Conservation (phyloP, 1,140 invertebrate genomes). For the Tetranychus urticae region DNA sequence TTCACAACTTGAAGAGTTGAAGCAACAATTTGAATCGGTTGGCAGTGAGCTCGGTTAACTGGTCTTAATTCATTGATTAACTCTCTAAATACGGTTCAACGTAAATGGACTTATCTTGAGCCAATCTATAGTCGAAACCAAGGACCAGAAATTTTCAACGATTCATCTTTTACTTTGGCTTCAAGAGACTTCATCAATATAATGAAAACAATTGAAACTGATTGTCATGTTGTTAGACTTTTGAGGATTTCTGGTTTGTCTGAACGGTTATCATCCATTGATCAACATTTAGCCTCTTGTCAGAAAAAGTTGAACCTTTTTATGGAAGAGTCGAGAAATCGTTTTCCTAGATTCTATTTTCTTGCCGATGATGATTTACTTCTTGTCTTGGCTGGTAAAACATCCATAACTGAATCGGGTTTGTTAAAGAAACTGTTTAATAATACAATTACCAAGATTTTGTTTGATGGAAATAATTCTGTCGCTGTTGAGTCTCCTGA, state of each 20-base stretch:
- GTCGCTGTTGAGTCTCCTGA: slow-evolving; percentile 49
- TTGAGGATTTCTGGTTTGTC: neutral
- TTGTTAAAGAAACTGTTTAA: slow-evolving; percentile 88
- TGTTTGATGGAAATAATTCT: slow-evolving; percentile 43
- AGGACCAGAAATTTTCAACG: slow-evolving; percentile 1
- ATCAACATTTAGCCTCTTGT: slow-evolving; percentile 15
- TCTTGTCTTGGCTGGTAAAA: slow-evolving; percentile 59
- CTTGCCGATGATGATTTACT: slow-evolving; percentile 86
- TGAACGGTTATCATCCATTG: neutral
- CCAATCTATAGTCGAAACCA: slow-evolving; percentile 55
- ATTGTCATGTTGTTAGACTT: slow-evolving; percentile 1
- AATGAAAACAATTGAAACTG: neutral
- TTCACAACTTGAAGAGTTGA: slow-evolving; percentile 2
- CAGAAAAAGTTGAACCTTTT: slow-evolving; percentile 33
- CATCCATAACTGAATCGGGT: slow-evolving; percentile 50
- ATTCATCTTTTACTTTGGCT: neutral
- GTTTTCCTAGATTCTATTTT: slow-evolving; percentile 85
- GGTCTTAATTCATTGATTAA: slow-evolving; percentile 47
- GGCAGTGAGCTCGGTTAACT: slow-evolving; percentile 30
- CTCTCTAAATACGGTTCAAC: slow-evolving; percentile 44
- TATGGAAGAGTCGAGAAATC: slow-evolving; percentile 22
- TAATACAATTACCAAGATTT: slow-evolving; percentile 25
- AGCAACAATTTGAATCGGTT: neutral
- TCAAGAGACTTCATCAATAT: slow-evolving; percentile 5
- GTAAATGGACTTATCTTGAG: slow-evolving; percentile 93